Percentiles rank a stretch among this genome's conserved stretches.
phyloP scores from a whole-genome alignment of 2,113 vertebrate species.

The Glaucomys volans region DNA sequence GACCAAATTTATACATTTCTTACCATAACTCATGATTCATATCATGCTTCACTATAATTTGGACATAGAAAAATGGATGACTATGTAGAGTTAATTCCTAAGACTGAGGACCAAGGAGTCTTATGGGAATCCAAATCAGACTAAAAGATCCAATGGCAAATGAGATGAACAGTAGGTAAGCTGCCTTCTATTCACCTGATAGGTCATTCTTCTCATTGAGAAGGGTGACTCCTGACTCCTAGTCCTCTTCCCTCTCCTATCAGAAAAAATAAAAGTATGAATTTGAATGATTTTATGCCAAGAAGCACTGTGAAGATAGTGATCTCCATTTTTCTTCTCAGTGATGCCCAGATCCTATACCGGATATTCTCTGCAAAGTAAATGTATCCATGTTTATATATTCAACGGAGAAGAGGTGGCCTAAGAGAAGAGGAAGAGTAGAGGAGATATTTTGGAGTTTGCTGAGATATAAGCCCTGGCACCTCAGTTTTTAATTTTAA shows the following conservation, averaged over 20 bases:
- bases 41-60: background rate
- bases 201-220: background rate
- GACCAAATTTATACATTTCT: background rate
- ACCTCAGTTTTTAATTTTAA: conserved; percentile 60
- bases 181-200: background rate
- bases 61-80: background rate
- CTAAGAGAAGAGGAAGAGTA: background rate
- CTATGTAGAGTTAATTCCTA: background rate
- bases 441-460: background rate
- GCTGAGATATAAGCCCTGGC: background rate
- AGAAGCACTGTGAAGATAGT: rapidly evolving
- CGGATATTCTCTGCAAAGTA: background rate
- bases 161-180: background rate
- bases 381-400: background rate
- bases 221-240: background rate
- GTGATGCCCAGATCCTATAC: background rate
- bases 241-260: background rate
- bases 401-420: background rate
- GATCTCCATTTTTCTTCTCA: background rate
- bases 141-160: background rate
- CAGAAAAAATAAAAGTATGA: background rate
- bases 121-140: background rate
- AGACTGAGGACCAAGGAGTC: background rate
- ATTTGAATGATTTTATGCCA: background rate
- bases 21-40: background rate